Percentiles rank a stretch among this genome's conserved stretches.
Conservation (phyloP, 2,888 invertebrate genomes). For the Synanthedon tipuliformis region DNA sequence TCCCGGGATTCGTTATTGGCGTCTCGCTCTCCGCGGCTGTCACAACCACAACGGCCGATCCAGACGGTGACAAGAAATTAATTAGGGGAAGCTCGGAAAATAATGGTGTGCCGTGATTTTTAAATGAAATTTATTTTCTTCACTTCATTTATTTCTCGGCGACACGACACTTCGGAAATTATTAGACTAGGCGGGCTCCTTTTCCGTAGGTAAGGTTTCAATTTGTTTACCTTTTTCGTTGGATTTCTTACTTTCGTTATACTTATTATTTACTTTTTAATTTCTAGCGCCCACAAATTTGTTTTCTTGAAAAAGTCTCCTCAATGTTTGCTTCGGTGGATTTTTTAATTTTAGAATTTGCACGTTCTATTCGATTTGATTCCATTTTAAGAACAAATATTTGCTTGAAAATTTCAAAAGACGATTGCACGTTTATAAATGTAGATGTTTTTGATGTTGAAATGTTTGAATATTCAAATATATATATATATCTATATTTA, state of each 20-base stretch:
- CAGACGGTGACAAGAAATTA: conserved; percentile 69
- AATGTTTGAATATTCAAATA: too few relatives aligned
- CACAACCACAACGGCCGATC: conserved; percentile 58
- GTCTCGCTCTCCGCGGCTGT: conserved; percentile 45
- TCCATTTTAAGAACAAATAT: background rate
- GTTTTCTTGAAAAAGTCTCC: background rate
- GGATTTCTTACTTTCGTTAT: conserved; percentile 8
- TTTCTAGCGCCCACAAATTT: background rate
- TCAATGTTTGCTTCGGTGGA: conserved; percentile 5
- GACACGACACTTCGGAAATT: conserved; percentile 68
- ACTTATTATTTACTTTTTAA: conserved; percentile 10
- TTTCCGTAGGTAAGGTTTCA: conserved; percentile 41
- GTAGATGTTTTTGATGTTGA: too few relatives aligned
- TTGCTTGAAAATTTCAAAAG: too few relatives aligned
- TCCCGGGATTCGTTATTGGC: conserved; percentile 6
- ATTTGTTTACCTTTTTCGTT: conserved; percentile 38
- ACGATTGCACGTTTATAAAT: too few relatives aligned
- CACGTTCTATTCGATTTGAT: conserved; percentile 8
- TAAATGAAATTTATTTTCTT: conserved; percentile 68
- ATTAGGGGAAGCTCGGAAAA: conserved; percentile 65
- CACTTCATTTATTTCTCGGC: conserved; percentile 65
- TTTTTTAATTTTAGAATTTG: conserved; percentile 10
- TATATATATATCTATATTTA: too few relatives aligned
- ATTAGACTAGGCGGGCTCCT: conserved; percentile 48
- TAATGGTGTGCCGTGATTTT: conserved; percentile 67